These are phyloP conservation scores for Drosophila nikananu DNA, from an alignment of 1,140 invertebrate species.

Conservation along the genomic window DNA sequence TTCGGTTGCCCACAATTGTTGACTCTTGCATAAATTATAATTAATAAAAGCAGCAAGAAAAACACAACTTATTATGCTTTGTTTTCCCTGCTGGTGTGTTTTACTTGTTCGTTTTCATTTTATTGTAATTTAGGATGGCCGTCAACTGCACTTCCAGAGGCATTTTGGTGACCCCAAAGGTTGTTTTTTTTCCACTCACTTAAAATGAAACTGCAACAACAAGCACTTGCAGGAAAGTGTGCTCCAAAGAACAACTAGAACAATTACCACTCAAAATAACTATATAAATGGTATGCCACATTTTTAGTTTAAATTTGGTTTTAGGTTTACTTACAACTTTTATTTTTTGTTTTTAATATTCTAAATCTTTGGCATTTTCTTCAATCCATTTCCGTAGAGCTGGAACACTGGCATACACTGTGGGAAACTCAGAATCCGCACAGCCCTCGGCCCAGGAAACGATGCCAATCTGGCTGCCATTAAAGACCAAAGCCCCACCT, in stretches of 20 bases:
- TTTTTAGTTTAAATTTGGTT: neutral
- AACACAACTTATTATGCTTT: conserved; percentile 41
- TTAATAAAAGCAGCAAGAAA: conserved; percentile 61
- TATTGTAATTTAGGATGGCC: conserved; percentile 1
- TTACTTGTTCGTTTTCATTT: conserved; percentile 2
- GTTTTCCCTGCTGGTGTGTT: conserved; percentile 25
- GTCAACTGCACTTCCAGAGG: conserved; percentile 9
- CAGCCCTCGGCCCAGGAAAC: conserved; percentile 21
- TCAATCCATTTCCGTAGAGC: conserved; percentile 14
- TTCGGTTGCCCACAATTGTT: conserved; percentile 47
- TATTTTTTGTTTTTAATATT: neutral
- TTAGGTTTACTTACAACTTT: no score
- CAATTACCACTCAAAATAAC: neutral
- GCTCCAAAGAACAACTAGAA: conserved; percentile 21
- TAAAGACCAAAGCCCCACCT: conserved; percentile 13
- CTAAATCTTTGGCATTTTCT: neutral
- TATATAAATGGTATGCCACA: neutral
- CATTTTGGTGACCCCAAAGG: conserved; percentile 1
- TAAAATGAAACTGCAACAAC: conserved; percentile 3
- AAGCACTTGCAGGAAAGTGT: conserved; percentile 1
- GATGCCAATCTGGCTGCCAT: conserved; percentile 1
- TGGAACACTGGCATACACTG: conserved; percentile 22
- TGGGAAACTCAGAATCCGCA: conserved; percentile 9
- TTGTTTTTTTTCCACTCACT: conserved; percentile 1
- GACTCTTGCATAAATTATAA: conserved; percentile 67